phyloP scores from a whole-genome alignment of 2,797 vertebrate genomes.

The Orientallactaga sibirica region DNA sequence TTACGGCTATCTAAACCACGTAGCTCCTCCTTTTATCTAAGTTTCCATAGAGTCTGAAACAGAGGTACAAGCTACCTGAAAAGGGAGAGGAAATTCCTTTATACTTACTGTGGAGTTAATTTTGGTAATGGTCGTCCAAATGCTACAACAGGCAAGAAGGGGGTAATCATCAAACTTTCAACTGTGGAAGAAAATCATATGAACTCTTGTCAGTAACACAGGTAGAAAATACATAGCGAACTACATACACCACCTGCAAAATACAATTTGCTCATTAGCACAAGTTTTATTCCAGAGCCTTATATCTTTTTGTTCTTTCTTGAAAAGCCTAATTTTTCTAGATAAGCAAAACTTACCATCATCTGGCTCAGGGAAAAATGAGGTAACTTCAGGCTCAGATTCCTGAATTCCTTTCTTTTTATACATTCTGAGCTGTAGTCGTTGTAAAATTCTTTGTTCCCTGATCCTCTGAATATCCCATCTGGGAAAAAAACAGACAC shows the following conservation, averaged over 20 bases:
- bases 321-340: conserved; percentile 36
- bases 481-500: conserved; percentile 86
- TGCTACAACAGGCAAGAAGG: conserved; percentile 97
- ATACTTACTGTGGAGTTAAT: conserved; percentile 96
- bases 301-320: neutral
- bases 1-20: conserved; percentile 42
- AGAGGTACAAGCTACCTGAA: neutral
- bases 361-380: conserved; percentile 98
- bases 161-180: conserved; percentile 97
- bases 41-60: conserved; percentile 42
- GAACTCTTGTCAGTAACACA: neutral
- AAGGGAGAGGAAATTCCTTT: neutral
- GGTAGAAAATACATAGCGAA: neutral
- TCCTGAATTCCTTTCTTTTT: conserved; percentile 98
- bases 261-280: neutral
- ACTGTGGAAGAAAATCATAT: conserved; percentile 89
- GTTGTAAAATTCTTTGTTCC: conserved; percentile 98
- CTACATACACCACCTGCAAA: conserved; percentile 31
- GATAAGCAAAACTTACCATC: conserved; percentile 90
- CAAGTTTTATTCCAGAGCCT: conserved; percentile 18
- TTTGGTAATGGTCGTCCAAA: conserved; percentile 98
- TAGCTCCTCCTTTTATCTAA: conserved; percentile 11
- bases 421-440: conserved; percentile 98
- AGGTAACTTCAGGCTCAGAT: conserved; percentile 96
- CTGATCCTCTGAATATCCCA: conserved; percentile 99